A percentile compares a stretch with the other conserved stretches of the same genome.
Evolutionary conservation across 2,888 invertebrate species (phyloP).

Genomic region (Macaria liturata): DNA sequence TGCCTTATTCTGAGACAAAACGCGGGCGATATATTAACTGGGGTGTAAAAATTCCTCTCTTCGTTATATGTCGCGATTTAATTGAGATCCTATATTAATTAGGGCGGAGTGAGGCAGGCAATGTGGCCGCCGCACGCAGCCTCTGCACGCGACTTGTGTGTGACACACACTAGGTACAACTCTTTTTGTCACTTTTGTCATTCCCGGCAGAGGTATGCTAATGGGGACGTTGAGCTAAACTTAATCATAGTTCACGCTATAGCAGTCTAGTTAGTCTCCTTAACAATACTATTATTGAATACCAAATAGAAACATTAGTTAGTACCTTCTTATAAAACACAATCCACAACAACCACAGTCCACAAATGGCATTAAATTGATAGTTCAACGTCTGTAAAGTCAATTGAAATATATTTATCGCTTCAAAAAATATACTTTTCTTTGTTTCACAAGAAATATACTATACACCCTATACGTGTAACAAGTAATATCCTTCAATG

Average conservation of each 20-base stretch:
- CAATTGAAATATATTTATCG: no score
- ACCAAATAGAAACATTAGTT: no score
- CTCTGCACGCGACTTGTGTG: conserved; percentile 65
- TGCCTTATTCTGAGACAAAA: conserved; percentile 67
- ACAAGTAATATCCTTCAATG: no score
- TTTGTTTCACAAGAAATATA: no score
- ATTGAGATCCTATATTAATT: conserved; percentile 85
- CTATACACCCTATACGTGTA: no score
- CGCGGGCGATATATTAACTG: conserved; percentile 60
- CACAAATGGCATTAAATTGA: no score
- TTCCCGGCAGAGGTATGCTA: conserved; percentile 32
- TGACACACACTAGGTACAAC: conserved; percentile 42
- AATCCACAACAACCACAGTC: no score
- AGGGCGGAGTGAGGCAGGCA: conserved; percentile 76
- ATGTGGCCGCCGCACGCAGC: conserved; percentile 79
- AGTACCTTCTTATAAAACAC: no score
- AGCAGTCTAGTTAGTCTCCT: no score
- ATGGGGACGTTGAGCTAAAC: conserved; percentile 1
- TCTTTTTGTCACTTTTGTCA: conserved; percentile 44
- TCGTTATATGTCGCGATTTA: conserved; percentile 81
- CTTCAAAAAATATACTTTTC: no score
- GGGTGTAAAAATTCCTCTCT: conserved; percentile 71
- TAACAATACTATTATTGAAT: no score
- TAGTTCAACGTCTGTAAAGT: no score
- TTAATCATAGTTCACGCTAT: neutral